Base-by-base conservation (phyloP, 2,797 vertebrate genomes). In the Xyrichtys novacula region DNA sequence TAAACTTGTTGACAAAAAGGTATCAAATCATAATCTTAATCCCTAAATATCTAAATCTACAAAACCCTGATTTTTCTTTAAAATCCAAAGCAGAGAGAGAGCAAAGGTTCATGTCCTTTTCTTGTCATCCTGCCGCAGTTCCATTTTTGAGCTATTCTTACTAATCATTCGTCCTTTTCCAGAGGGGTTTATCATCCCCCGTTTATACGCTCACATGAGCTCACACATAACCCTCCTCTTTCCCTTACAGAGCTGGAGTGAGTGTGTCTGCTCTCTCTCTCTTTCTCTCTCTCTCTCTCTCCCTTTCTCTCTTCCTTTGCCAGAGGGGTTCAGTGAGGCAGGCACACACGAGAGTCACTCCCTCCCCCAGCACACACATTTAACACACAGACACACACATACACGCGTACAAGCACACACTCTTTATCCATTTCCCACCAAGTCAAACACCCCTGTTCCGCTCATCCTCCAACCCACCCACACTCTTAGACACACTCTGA, bases 271-370 rank as follows among this genome's bases (percentile, higher is more conserved):
- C 77, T 60, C 62, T 42, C 71, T 20, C 43, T 44, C 36, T 39
- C 36, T 56, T 56, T 26, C 46, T 50, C 75, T 70, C 74, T 62
- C 70, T 29, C 59, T 65, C 80, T 57, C 65, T 76, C 78, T 71
- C 64, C 56, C 60, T 42, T 71, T 64, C 68, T 60, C 78, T 68
- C 81, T 76, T 61, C 49, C 82, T 80, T 84, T 74, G 86, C 87
- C 89, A 89, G 85, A 88, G 89, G 90, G 88, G 84, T 84, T 90
- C 82, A 89, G 83, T 88, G 86, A 89, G 85, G 86, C 87, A 84
- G 80, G 74, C 84, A 74, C 84, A 87, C 81, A 90, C 54, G 40
- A 87, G 80, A 88, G 83, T 90, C 81, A 72, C 78, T 87, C 84
- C 85, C 83, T 79, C 88, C 72, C 84, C 73, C 83, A 42, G 40